A percentile compares a stretch with the other conserved stretches of the same genome.
These are phyloP conservation scores for Ips nitidus DNA, from an alignment of 1,140 invertebrate species.

Conservation along the genomic window DNA sequence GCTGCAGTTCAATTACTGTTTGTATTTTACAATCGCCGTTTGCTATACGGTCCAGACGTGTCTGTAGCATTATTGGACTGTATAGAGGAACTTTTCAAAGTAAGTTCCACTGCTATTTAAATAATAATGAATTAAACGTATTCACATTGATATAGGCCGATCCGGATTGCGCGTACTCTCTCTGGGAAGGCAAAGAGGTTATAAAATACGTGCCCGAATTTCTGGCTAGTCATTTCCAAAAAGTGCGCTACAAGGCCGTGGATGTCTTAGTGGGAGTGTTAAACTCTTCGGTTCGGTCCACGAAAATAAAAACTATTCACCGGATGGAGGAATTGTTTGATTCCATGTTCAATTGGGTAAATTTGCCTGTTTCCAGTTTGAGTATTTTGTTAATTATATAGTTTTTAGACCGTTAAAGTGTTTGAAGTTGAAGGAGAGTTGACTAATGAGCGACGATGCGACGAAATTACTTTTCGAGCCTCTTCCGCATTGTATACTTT, in stretches of 20 bases:
- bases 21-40: slow-evolving; percentile 42
- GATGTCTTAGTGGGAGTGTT: slow-evolving; percentile 47
- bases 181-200: slow-evolving; percentile 38
- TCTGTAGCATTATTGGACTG: slow-evolving; percentile 48
- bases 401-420: slow-evolving; percentile 38
- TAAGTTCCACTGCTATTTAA: slow-evolving; percentile 24
- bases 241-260: slow-evolving; percentile 51
- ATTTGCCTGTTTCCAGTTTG: slow-evolving; percentile 13
- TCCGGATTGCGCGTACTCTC: slow-evolving; percentile 24
- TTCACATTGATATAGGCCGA: neutral
- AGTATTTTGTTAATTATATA: neutral
- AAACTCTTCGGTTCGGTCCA: slow-evolving; percentile 41
- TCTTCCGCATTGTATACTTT: slow-evolving; percentile 51
- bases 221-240: slow-evolving; percentile 48
- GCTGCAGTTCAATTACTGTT: slow-evolving; percentile 43
- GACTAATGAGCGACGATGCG: slow-evolving; percentile 41
- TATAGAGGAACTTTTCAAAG: slow-evolving; percentile 45
- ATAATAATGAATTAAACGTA: neutral
- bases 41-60: slow-evolving; percentile 47
- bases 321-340: slow-evolving; percentile 41
- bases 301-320: slow-evolving; percentile 44
- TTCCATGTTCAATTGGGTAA: slow-evolving; percentile 36
- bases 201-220: slow-evolving; percentile 48
- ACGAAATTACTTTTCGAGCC: slow-evolving; percentile 52
- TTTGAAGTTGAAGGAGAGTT: slow-evolving; percentile 38